phyloP scores from a whole-genome alignment of 2,797 vertebrate genomes.

The Alexandromys oeconomus region DNA sequence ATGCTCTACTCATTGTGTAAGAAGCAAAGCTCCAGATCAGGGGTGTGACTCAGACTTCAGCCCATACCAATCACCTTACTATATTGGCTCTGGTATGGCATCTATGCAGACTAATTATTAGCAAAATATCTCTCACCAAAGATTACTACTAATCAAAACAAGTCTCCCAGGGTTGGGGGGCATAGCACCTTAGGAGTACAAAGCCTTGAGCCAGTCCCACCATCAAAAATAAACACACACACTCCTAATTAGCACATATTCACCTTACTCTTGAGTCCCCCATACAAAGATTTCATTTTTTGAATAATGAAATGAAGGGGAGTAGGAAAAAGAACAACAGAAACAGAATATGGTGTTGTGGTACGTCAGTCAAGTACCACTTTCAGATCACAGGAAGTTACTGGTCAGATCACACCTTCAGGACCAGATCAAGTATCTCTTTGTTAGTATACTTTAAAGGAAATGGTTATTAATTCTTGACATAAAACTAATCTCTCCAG shows the following conservation, averaged over 20 bases:
- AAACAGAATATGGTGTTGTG: background rate
- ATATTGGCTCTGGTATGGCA: background rate
- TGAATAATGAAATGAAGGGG: background rate
- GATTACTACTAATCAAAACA: conserved; percentile 34
- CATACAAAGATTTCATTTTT: background rate
- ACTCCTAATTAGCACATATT: conserved; percentile 20
- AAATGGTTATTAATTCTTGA: background rate
- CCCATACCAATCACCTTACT: background rate
- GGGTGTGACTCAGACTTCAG: background rate
- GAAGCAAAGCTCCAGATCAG: background rate
- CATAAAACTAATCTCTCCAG: background rate
- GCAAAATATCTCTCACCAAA: background rate
- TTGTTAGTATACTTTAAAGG: background rate
- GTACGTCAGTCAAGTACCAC: background rate
- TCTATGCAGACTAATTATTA: background rate
- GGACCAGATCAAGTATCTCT: background rate
- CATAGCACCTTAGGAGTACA: background rate
- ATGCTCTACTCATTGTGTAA: background rate
- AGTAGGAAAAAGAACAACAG: background rate
- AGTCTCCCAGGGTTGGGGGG: background rate
- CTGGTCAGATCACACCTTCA: background rate
- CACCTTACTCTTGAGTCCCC: conserved; percentile 22
- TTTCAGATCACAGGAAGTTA: background rate
- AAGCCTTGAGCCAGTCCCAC: background rate
- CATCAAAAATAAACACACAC: background rate